Conservation (phyloP, 2,797 vertebrate genomes). For the Tokudaia muenninki region DNA sequence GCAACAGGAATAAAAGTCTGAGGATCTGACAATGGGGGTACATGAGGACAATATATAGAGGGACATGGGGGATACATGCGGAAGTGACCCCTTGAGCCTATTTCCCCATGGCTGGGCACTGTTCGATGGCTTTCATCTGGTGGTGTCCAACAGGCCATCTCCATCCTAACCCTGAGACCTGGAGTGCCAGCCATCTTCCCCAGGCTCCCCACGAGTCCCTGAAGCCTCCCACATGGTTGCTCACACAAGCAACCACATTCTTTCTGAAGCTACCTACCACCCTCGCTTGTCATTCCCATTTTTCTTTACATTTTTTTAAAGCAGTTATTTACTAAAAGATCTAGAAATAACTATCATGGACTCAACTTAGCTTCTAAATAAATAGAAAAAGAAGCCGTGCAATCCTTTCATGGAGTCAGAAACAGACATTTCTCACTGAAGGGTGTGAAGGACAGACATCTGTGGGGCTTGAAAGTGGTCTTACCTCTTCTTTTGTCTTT, state of each 20-base stretch:
- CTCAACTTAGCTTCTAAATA: conserved; percentile 7
- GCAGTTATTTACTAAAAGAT: background rate
- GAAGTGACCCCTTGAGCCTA: background rate
- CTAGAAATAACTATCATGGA: conserved; percentile 2
- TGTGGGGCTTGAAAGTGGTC: conserved; percentile 41
- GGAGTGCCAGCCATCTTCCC: background rate
- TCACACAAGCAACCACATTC: background rate
- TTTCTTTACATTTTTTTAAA: background rate
- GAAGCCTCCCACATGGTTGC: background rate
- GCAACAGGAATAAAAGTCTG: background rate
- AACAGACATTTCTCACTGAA: background rate
- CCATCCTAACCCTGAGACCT: background rate
- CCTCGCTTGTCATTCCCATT: background rate
- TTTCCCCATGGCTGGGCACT: background rate
- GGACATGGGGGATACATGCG: background rate
- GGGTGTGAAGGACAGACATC: background rate
- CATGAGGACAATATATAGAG: background rate
- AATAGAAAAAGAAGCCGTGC: background rate
- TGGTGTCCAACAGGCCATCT: background rate
- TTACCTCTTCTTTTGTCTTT: conserved; percentile 99
- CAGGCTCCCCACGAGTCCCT: background rate
- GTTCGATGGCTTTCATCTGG: background rate
- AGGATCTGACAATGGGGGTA: background rate
- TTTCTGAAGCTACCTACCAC: background rate
- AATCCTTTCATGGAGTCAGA: background rate